phyloP scores from a whole-genome alignment of 2,888 invertebrate species.

The Tetranychus piercei region DNA sequence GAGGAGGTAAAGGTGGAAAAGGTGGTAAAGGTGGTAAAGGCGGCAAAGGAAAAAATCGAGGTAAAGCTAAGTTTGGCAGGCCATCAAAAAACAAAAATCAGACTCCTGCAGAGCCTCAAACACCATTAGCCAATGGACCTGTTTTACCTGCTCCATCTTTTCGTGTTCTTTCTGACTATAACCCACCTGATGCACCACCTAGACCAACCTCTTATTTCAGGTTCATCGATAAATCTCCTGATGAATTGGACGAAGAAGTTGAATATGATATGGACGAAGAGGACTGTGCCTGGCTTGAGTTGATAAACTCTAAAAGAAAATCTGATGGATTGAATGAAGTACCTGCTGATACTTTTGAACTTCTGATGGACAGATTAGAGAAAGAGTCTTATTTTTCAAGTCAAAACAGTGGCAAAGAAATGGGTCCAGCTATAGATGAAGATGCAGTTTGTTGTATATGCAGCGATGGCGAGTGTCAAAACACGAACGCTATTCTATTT shows the following conservation, averaged over 20 bases:
- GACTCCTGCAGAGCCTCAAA: background rate
- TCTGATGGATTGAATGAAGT: constrained; percentile 49
- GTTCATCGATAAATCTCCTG: constrained; percentile 80
- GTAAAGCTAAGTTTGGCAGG: constrained; percentile 11
- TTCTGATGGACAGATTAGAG: constrained; percentile 91
- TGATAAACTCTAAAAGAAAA: constrained; percentile 64
- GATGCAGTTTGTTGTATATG: constrained; percentile 98
- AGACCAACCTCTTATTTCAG: constrained; percentile 68
- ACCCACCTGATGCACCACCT: constrained; percentile 60
- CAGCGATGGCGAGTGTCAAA: constrained; percentile 95
- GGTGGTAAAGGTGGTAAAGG: background rate
- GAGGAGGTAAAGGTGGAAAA: background rate
- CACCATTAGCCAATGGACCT: constrained; percentile 37
- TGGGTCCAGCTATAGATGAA: constrained; percentile 68
- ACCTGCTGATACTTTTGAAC: constrained; percentile 71
- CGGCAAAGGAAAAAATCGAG: constrained; percentile 24
- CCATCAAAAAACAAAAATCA: background rate
- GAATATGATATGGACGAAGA: constrained; percentile 98
- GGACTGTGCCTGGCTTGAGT: constrained; percentile 77
- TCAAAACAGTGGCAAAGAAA: constrained; percentile 38
- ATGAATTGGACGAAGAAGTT: constrained; percentile 73
- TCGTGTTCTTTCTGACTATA: constrained; percentile 53
- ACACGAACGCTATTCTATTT: constrained; percentile 92
- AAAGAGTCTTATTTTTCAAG: constrained; percentile 87
- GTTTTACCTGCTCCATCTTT: constrained; percentile 53